These are phyloP conservation scores for Cephus nigrinus DNA, from an alignment of 2,888 invertebrate genomes.

Conservation along the genomic window DNA sequence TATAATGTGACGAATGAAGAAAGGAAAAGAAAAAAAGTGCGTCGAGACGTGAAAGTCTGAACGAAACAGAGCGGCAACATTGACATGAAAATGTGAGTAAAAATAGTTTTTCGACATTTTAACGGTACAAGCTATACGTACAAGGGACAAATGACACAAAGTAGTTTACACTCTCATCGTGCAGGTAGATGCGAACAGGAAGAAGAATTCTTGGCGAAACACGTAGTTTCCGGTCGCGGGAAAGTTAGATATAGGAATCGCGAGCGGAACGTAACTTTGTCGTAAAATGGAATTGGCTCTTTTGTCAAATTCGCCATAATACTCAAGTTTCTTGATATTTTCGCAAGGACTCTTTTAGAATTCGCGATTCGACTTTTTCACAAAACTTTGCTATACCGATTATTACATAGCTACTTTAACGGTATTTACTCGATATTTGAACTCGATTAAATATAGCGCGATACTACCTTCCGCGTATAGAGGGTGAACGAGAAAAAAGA, in stretches of 20 bases:
- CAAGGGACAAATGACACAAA: neutral
- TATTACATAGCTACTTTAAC: neutral
- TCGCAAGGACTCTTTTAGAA: neutral
- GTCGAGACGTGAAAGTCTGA: constrained; percentile 38
- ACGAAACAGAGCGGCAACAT: constrained; percentile 48
- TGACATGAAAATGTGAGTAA: constrained; percentile 21
- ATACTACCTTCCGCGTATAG: neutral
- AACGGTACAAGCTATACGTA: neutral
- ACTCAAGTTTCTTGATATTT: neutral
- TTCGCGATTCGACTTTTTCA: neutral
- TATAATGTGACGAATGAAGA: neutral
- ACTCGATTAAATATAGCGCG: neutral
- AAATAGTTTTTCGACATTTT: neutral
- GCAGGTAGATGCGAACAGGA: neutral
- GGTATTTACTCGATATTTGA: neutral
- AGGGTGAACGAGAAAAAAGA: neutral
- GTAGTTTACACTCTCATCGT: neutral
- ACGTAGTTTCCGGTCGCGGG: neutral
- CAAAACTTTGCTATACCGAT: neutral
- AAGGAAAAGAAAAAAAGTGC: neutral
- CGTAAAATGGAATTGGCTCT: neutral
- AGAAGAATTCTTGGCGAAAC: neutral
- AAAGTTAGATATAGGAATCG: neutral
- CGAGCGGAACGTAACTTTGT: neutral
- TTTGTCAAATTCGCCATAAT: neutral